Evolutionary conservation across 2,797 vertebrate genomes (phyloP), one percentile per base, ranked within the genome.

Genomic region (Lutjanus campechanus): DNA sequence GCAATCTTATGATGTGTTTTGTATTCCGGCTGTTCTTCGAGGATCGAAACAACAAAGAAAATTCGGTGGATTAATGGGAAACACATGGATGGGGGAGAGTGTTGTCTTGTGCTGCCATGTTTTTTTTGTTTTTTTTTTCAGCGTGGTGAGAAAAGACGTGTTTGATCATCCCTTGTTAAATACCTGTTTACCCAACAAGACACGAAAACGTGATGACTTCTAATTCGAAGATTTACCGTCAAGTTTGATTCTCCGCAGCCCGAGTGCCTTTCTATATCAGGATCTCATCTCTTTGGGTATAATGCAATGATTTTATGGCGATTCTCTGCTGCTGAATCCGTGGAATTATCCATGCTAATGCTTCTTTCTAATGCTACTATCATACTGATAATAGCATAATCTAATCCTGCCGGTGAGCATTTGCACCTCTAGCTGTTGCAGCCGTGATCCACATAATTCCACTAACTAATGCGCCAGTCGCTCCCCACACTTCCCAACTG

Each of bases 281-380:
- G 89, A 87, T 89, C 92, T 92, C 88, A 95, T 96, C 94, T 95
- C 92, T 91, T 77, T 60, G 84, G 88, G 86, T 88, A 87, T 92
- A 95, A 94, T 91, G 88, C 92, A 61, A 79, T 79, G 91, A 95
- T 95, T 95, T 94, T 93, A 95, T 90, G 93, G 90, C 87, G 91
- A 94, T 95, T 95, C 93, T 90, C 82, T 74, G 86, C 87, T 43
- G 77, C 90, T 43, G 91, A 92, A 94, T 94, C 90, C 79, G 84
- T 82, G 88, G 92, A 93, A 94, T 96, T 94, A 95, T 95, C 95
- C 94, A 87, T 89, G 91, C 92, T 95, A 95, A 96, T 95, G 92
- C 94, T 87, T 83, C 93, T 90, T 92, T 94, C 91, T 94, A 93
- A 95, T 92, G 93, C 93, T 91, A 89, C 93, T 91, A 94, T 95